Base-by-base conservation (phyloP, 2,113 vertebrate species). In the Ceratotherium simum region DNA sequence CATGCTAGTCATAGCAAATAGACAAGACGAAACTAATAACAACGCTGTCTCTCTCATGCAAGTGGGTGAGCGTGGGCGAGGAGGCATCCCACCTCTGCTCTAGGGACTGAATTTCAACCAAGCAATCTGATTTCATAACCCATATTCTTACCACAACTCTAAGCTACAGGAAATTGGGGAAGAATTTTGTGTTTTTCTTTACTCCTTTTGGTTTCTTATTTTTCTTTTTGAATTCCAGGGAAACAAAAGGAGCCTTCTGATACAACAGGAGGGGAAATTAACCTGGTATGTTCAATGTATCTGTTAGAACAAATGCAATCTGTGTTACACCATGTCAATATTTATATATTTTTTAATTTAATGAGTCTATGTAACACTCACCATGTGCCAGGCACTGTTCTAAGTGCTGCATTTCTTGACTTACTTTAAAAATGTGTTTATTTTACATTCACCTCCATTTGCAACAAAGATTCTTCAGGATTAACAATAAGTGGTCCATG, bases 171-270 rank as follows among this genome's bases (percentile, higher is more conserved):
- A 1, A 25, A 27, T 39, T 79, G 46, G 27, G 20, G 56, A 83
- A 80, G 46, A n/a, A 76, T 29, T 80, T 27, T 75, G 2, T 81
- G 14, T 73, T 65, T 65, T 94, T 5, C 36, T 76, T 92, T 73
- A 83, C 8, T 85, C 21, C 8, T 82, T 93, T 90, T 85, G 42
- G 17, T 86, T 88, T 67, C 60, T 42, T 80, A 85, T 65, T 94
- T 95, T 56, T 87, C 42, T 6, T 91, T 95, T 92, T 78, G 12
- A 92, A 88, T 97, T 97, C 31, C 18, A 98, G 96, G 78, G n/a
- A 46, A 95, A 95, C 76, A 69, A 96, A 95, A 65, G 85, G 91
- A 95, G 83, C 2, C 81, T 78, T 85, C 91, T 86, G 95, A 97
- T 60, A 67, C n/a, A 81, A 36, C 46, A 81, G 48, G 36, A 95